A percentile compares a stretch with the other conserved stretches of the same genome.
phyloP scores from a whole-genome alignment of 2,797 vertebrate genomes.

The Halcyon chelicuti region DNA sequence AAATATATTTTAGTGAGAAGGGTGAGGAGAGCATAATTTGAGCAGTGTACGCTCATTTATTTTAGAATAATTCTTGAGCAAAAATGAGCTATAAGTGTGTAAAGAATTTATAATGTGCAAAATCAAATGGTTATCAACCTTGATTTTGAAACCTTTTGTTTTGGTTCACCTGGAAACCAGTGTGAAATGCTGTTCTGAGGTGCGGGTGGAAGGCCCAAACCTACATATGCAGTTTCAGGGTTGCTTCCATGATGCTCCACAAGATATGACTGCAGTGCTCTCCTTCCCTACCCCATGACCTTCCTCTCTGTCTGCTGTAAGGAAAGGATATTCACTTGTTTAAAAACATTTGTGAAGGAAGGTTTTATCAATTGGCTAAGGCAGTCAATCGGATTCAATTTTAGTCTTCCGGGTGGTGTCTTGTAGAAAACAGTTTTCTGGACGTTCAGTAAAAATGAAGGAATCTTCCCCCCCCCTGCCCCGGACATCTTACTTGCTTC shows the following conservation, averaged over 20 bases:
- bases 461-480: rapidly evolving
- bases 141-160: not conserved
- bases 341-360: not conserved
- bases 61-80: not conserved
- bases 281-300: not conserved
- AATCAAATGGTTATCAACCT: not conserved
- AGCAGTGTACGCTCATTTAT: not conserved
- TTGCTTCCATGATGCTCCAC: rapidly evolving
- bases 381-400: not conserved
- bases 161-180: not conserved
- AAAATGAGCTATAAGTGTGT: not conserved
- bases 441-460: not conserved
- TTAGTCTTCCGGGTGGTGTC: not conserved
- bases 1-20: not conserved
- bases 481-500: not conserved
- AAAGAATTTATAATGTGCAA: not conserved
- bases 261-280: not conserved
- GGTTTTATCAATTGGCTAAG: constrained; percentile 3
- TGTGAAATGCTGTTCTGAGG: not conserved
- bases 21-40: not conserved
- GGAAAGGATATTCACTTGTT: not conserved
- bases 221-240: rapidly evolving
- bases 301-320: not conserved
- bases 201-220: not conserved
- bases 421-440: constrained; percentile 14